These are phyloP conservation scores for Anolis apletophallus DNA, from an alignment of 2,797 vertebrate species.

Conservation along the genomic window DNA sequence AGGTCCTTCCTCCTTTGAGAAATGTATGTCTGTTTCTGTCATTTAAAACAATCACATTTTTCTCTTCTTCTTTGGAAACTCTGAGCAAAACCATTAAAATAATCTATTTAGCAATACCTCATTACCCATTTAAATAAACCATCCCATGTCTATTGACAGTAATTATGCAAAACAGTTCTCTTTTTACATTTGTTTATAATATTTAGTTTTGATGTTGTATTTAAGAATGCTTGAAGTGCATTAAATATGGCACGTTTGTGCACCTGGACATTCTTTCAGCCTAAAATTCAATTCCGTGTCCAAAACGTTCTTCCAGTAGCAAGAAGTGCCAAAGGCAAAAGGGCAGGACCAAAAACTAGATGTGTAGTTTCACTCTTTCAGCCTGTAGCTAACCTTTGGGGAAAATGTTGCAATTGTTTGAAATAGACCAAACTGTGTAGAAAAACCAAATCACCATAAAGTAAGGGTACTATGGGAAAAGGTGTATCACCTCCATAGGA, in stretches of 20 bases:
- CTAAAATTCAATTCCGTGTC: too few relatives aligned
- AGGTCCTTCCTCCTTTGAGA: constrained; percentile 45
- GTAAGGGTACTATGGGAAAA: too few relatives aligned
- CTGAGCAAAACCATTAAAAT: constrained; percentile 64
- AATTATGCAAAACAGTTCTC: not conserved
- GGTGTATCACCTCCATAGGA: too few relatives aligned
- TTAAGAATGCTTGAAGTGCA: not conserved
- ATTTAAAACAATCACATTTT: constrained; percentile 38
- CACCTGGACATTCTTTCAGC: too few relatives aligned
- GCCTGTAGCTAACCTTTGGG: too few relatives aligned
- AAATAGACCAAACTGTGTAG: too few relatives aligned
- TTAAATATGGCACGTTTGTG: not conserved
- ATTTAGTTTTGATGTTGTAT: not conserved
- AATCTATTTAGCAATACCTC: constrained; percentile 36
- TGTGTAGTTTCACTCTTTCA: too few relatives aligned
- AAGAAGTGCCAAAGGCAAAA: too few relatives aligned
- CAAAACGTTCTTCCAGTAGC: too few relatives aligned
- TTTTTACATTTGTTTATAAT: not conserved
- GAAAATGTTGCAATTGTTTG: too few relatives aligned
- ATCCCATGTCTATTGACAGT: not conserved
- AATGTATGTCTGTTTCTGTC: constrained; percentile 65
- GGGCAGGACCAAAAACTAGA: too few relatives aligned
- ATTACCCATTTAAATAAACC: constrained; percentile 27
- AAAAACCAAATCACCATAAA: too few relatives aligned
- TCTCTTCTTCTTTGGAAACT: constrained; percentile 45